Conservation (phyloP, 2,797 vertebrate species). For the Pseudochromis fuscus region DNA sequence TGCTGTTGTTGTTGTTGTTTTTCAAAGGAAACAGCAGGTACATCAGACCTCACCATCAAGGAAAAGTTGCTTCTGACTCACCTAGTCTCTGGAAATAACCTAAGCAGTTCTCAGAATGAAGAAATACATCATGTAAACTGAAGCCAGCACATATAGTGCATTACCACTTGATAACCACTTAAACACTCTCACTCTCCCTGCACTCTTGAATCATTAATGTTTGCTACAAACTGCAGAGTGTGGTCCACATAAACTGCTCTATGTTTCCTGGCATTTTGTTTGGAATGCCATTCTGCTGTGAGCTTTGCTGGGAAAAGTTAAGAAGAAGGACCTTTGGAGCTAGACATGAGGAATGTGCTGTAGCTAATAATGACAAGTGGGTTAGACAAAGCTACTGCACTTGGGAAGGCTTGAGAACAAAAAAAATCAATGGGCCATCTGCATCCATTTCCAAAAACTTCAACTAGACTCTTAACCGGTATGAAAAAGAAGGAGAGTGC, state of each 20-base stretch:
- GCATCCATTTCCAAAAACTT: neutral
- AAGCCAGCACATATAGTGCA: neutral
- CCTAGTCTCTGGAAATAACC: neutral
- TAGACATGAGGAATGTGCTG: neutral
- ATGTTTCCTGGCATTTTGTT: neutral
- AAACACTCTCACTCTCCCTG: neutral
- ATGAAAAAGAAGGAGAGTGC: neutral
- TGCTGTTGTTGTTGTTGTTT: neutral
- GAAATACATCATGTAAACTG: neutral
- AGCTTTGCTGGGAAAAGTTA: neutral
- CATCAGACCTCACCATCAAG: neutral
- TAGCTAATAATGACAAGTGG: no score
- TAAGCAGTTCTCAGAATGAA: neutral
- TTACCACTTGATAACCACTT: neutral
- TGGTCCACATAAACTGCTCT: neutral
- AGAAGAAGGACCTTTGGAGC: neutral
- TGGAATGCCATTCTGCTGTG: neutral
- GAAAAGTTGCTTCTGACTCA: neutral
- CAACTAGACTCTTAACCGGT: neutral
- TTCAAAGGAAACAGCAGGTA: neutral
- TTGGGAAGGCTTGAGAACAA: no score
- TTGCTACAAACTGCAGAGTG: no score
- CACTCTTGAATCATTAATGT: neutral
- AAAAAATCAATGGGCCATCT: neutral
- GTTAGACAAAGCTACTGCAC: no score